These are phyloP conservation scores for Cnemophilus loriae DNA, from an alignment of 2,113 vertebrate genomes.

Conservation along the genomic window DNA sequence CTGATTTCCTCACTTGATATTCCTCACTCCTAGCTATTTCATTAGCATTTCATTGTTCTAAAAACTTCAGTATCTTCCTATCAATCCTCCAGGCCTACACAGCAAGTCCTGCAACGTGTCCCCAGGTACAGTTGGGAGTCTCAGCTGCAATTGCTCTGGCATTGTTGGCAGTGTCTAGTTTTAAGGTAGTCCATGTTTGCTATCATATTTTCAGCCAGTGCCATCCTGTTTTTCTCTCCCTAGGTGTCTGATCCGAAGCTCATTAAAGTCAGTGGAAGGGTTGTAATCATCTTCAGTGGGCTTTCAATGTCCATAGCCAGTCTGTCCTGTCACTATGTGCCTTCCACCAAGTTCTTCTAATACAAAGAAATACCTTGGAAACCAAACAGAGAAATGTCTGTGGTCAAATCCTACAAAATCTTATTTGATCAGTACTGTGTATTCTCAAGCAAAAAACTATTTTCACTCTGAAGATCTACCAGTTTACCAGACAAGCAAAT, in stretches of 20 bases:
- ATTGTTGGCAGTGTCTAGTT: neutral
- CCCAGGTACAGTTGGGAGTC: neutral
- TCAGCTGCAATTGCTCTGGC: neutral
- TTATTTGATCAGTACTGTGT: neutral
- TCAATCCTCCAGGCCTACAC: neutral
- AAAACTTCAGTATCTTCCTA: neutral
- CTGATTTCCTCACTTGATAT: neutral
- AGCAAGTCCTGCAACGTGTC: neutral
- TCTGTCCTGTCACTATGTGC: neutral
- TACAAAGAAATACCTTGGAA: neutral
- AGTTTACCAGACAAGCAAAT: neutral
- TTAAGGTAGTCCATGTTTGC: neutral
- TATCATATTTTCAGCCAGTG: neutral
- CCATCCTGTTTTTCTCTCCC: neutral
- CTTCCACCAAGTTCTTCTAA: neutral
- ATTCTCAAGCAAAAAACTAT: neutral
- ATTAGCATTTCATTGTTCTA: neutral
- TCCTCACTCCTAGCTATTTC: neutral
- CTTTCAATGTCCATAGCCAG: neutral
- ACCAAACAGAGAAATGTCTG: neutral
- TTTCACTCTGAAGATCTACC: neutral
- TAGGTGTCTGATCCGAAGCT: neutral
- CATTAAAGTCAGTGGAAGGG: neutral
- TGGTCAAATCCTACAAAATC: neutral
- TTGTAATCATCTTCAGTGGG: neutral